Percentiles rank a stretch among this genome's conserved stretches.
These are phyloP conservation scores for Sebastiscus albofasciatus DNA, from an alignment of 2,797 vertebrate genomes.

Conservation along the genomic window DNA sequence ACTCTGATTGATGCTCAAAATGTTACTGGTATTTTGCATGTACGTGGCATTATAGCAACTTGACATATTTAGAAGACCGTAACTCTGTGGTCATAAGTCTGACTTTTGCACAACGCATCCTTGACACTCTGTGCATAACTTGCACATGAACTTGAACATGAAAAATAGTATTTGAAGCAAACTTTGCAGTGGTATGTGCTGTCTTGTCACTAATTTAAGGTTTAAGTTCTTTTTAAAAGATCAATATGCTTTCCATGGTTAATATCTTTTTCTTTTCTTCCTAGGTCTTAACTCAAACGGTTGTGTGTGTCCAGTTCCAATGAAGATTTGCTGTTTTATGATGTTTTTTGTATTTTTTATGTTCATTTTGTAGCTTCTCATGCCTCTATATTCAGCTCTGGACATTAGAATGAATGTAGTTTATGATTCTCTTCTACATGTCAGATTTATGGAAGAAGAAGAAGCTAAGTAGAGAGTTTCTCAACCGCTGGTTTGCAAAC, in stretches of 20 bases:
- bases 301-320: constrained; percentile 41
- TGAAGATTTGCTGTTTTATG: constrained; percentile 52
- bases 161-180: too few relatives aligned
- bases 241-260: neutral
- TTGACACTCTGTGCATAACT: too few relatives aligned
- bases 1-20: neutral
- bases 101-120: neutral
- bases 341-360: constrained; percentile 56
- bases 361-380: constrained; percentile 59
- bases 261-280: constrained; percentile 21
- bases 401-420: constrained; percentile 21
- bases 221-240: neutral
- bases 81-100: too few relatives aligned
- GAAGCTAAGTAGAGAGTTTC: constrained; percentile 6
- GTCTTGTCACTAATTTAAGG: neutral
- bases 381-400: constrained; percentile 21
- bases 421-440: constrained; percentile 21
- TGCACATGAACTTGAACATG: too few relatives aligned
- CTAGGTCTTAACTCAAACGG: constrained; percentile 82
- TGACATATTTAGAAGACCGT: too few relatives aligned
- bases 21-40: neutral
- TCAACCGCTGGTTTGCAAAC: constrained; percentile 10
- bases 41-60: too few relatives aligned
- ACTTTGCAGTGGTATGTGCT: neutral
- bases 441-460: constrained; percentile 27